Percentiles rank a stretch among this genome's conserved stretches.
Evolutionary conservation across 2,113 vertebrate species (phyloP).

Genomic region (Strix uralensis): DNA sequence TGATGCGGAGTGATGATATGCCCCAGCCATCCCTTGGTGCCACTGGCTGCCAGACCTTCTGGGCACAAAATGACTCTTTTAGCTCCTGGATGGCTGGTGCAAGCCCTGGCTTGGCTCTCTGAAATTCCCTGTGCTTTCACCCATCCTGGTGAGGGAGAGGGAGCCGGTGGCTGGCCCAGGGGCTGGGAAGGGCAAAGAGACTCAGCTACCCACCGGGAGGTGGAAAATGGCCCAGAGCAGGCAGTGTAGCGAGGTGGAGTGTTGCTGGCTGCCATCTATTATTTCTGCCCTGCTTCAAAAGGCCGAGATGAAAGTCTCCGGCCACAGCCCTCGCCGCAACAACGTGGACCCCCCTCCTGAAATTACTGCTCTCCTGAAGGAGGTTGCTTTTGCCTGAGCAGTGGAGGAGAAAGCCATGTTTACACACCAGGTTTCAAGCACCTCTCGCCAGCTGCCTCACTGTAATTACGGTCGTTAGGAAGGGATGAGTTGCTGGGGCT

Average conservation of each 20-base stretch:
- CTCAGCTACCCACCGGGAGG: background rate
- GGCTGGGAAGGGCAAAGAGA: background rate
- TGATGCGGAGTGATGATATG: background rate
- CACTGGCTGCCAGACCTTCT: background rate
- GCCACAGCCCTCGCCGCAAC: slow-evolving; percentile 9
- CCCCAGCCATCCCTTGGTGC: background rate
- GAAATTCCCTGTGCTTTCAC: background rate
- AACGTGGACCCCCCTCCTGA: background rate
- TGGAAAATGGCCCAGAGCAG: slow-evolving; percentile 26
- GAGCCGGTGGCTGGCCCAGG: background rate
- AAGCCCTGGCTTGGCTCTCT: background rate
- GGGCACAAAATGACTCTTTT: background rate
- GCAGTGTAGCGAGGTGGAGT: background rate
- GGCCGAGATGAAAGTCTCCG: slow-evolving; percentile 33
- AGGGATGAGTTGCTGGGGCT: slow-evolving; percentile 39
- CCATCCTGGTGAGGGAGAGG: background rate
- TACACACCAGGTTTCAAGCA: slow-evolving; percentile 37
- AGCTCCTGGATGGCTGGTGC: background rate
- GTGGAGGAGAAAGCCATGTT: slow-evolving; percentile 32
- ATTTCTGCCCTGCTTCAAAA: slow-evolving; percentile 39
- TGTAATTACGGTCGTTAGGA: background rate
- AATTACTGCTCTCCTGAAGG: slow-evolving; percentile 30
- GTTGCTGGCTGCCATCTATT: slow-evolving; percentile 3
- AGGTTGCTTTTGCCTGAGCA: background rate
- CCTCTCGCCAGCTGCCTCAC: slow-evolving; percentile 11